Percentiles rank a stretch among this genome's conserved stretches.
These are phyloP conservation scores for Hydractinia symbiolongicarpus DNA, from an alignment of 30 jellyfish, hydroid and myxozoan species.

Conservation along the genomic window DNA sequence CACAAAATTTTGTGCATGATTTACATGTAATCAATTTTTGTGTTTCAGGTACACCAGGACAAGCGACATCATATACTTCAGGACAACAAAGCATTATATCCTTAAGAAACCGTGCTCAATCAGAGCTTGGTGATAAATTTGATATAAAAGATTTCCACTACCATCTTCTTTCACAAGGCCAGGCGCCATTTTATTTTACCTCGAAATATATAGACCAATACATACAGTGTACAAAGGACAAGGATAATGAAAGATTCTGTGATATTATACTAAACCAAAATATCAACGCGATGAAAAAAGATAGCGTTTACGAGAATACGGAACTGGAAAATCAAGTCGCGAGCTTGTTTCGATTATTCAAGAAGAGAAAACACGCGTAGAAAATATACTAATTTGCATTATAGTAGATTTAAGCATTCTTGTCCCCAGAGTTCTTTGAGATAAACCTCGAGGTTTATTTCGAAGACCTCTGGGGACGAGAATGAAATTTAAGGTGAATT, in stretches of 20 bases:
- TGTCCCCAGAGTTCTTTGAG: too few species aligned
- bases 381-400: background rate
- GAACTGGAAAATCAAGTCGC: background rate
- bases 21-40: too few species aligned
- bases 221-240: conserved; percentile 17
- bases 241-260: background rate
- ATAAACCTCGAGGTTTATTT: too few species aligned
- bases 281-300: background rate
- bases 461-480: too few species aligned
- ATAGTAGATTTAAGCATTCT: too few species aligned
- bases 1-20: too few species aligned
- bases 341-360: conserved; percentile 16
- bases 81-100: conserved; percentile 73
- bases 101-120: conserved; percentile 37
- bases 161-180: conserved; percentile 48
- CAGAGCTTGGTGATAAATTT: conserved; percentile 57
- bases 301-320: background rate
- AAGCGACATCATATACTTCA: conserved; percentile 70
- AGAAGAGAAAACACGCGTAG: conserved; percentile 13
- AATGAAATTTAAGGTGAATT: too few species aligned
- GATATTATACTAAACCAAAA: background rate
- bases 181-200: conserved; percentile 45
- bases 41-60: conserved; percentile 79
- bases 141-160: conserved; percentile 72
- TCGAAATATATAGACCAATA: conserved; percentile 1